Evolutionary conservation across 2,888 invertebrate species (phyloP), one percentile per base, ranked within the genome.

Genomic region (Rotaria macrura): DNA sequence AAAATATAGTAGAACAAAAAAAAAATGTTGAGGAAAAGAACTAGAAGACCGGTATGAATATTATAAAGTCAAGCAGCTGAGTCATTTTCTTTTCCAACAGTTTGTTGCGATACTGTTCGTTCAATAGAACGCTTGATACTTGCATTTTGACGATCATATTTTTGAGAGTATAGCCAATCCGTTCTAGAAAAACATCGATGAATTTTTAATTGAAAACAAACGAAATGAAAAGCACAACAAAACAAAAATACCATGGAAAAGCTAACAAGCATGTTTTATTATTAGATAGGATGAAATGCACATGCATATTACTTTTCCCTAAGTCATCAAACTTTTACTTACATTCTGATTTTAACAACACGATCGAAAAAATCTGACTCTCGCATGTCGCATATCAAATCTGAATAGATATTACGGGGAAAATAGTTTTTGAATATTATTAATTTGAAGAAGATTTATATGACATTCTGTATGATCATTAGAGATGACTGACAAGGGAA

Each of bases 61-160:
- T 38, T 34, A 65, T 17, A n/a, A n/a, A n/a, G n/a, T 65, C 29
- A 65, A 65, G 65, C 65, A 34, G 34, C 4, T 20, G 65, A 34
- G 34, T 65, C 65, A 20, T 5, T 17, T 65, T 34, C 65, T 6
- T 34, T 29, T 65, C 1, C 34, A 34, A 17, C 29, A 20, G 20
- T 5, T 20, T 34, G 3, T 6, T 34, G 34, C 38, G 65, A 0
- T 20, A 9, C 34, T 34, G 38, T 20, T 34, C 20, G 34, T 34
- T 34, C 65, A 38, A 65, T 65, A 29, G 65, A 65, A 65, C 65
- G 65, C 38, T 65, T 65, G 6, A 65, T 65, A 65, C 65, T 65
- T 65, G 65, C 65, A 65, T 65, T 65, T 65, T 65, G 34, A 65
- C 65, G 65, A 65, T 65, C 65, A 65, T 65, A 65, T 34, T 34